Evolutionary conservation across 2,888 invertebrate genomes (phyloP).

Genomic region (Pycnomerus fuliginosus): DNA sequence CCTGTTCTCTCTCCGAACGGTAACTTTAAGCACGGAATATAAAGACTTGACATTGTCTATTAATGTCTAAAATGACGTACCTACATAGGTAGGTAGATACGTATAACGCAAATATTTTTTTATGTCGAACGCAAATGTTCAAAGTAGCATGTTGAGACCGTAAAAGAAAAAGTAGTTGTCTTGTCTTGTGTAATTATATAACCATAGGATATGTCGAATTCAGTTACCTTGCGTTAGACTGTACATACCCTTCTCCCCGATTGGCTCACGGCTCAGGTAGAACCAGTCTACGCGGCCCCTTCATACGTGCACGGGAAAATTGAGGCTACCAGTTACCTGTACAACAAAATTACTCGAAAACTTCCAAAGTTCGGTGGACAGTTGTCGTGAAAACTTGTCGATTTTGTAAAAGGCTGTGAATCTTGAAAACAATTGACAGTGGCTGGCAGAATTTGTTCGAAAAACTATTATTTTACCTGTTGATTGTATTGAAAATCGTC

Average conservation of each 20-base stretch:
- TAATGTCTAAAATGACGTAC: too few species aligned
- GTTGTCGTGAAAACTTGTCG: slow-evolving; percentile 16
- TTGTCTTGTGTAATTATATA: slow-evolving; percentile 50
- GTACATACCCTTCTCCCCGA: slow-evolving; percentile 44
- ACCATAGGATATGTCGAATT: slow-evolving; percentile 42
- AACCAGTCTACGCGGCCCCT: slow-evolving; percentile 50
- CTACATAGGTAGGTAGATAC: background rate
- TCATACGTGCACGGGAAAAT: slow-evolving; percentile 39
- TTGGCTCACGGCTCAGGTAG: slow-evolving; percentile 47
- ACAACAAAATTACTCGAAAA: slow-evolving; percentile 32
- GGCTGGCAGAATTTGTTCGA: slow-evolving; percentile 7
- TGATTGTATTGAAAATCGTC: slow-evolving; percentile 12
- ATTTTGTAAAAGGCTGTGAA: slow-evolving; percentile 37
- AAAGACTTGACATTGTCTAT: too few species aligned
- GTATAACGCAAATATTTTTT: background rate
- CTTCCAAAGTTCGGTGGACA: slow-evolving; percentile 24
- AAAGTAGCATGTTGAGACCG: background rate
- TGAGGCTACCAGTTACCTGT: slow-evolving; percentile 42
- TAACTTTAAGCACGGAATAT: too few species aligned
- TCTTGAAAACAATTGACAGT: slow-evolving; percentile 26
- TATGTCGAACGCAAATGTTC: background rate
- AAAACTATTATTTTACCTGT: slow-evolving; percentile 24
- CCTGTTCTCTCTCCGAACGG: too few species aligned
- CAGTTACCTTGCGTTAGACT: slow-evolving; percentile 48
- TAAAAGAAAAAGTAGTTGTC: too few species aligned